Evolutionary conservation across 2,888 invertebrate species (phyloP).

Genomic region (Eupithecia inturbata): DNA sequence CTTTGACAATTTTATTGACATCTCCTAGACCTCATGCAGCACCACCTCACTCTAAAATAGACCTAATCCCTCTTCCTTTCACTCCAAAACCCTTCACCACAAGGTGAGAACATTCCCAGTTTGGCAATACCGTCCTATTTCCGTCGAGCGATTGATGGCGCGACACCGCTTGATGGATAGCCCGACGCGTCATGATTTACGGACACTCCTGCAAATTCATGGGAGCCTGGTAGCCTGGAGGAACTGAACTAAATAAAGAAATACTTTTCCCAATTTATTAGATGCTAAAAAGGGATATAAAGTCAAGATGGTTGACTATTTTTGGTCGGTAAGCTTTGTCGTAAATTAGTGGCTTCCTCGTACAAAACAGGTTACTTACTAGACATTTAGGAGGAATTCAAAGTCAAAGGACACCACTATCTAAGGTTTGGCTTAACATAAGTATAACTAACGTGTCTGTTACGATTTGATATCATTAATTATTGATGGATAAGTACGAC

Average conservation of each 20-base stretch:
- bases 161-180: constrained; percentile 76
- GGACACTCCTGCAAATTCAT: constrained; percentile 69
- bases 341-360: neutral
- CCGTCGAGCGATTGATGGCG: constrained; percentile 75
- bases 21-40: neutral
- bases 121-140: constrained; percentile 69
- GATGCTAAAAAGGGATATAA: constrained; percentile 33
- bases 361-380: neutral
- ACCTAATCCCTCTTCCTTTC: constrained; percentile 18
- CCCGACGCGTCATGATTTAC: constrained; percentile 74
- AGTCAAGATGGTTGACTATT: constrained; percentile 7
- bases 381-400: neutral
- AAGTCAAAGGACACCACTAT: neutral
- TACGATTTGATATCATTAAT: neutral
- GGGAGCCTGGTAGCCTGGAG: constrained; percentile 63
- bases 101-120: constrained; percentile 63
- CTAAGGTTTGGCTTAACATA: neutral
- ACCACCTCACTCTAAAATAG: neutral
- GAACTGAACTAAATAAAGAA: constrained; percentile 46
- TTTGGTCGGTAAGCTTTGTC: constrained; percentile 15
- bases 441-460: neutral
- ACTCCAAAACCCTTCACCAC: constrained; percentile 23
- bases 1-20: neutral
- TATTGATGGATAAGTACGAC: neutral
- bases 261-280: constrained; percentile 50